These are phyloP conservation scores for Stictonetta naevosa DNA, from an alignment of 2,113 vertebrate genomes.

Conservation along the genomic window DNA sequence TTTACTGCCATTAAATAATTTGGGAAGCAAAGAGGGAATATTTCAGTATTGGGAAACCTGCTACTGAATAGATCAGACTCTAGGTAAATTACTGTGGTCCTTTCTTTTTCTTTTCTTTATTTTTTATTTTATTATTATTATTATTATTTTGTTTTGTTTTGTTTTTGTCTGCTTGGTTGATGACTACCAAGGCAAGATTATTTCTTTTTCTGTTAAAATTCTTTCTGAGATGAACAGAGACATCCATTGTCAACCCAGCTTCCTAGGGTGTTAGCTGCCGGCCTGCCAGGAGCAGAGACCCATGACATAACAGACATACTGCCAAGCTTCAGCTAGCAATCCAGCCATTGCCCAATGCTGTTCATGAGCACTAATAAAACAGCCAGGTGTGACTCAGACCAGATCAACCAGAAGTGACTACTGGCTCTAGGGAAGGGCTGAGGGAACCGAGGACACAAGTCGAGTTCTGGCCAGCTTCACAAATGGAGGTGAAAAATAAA, in stretches of 20 bases:
- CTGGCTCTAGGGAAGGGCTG: background rate
- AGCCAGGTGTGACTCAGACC: constrained; percentile 49
- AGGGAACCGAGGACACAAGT: constrained; percentile 6
- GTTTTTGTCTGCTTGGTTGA: background rate
- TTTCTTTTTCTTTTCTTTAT: background rate
- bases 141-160: background rate
- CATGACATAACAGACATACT: background rate
- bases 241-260: constrained; percentile 11
- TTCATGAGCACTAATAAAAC: constrained; percentile 25
- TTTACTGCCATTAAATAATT: constrained; percentile 59
- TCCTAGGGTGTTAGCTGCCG: constrained; percentile 14
- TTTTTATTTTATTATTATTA: background rate
- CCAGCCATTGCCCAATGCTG: constrained; percentile 34
- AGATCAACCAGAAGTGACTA: constrained; percentile 4
- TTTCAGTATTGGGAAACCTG: constrained; percentile 23
- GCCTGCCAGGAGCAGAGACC: constrained; percentile 31
- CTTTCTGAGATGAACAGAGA: constrained; percentile 54
- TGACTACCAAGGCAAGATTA: background rate
- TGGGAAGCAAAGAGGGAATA: constrained; percentile 10
- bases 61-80: background rate
- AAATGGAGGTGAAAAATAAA: constrained; percentile 42
- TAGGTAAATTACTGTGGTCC: background rate
- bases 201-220: constrained; percentile 11
- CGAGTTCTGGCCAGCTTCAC: background rate
- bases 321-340: constrained; percentile 40